Base-by-base conservation (phyloP, 2,888 invertebrate species). In the Drosophila ezoana region DNA sequence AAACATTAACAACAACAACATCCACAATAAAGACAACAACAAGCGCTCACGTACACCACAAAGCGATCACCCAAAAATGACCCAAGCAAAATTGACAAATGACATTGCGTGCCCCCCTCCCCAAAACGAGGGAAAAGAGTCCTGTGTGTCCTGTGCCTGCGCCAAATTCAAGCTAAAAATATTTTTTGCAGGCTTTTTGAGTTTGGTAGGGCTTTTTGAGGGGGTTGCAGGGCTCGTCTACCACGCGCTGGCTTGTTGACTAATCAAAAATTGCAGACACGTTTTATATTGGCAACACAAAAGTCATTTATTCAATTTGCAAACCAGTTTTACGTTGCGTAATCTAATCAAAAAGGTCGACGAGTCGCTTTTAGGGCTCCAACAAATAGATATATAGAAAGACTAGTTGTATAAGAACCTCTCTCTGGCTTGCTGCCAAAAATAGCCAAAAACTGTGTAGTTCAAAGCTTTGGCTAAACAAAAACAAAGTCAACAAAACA, bases 281-380 rank as follows among this genome's bases (percentile, higher is more conserved):
- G 85, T 85, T 87, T 85, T 87, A 85, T 87, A 85, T 85, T 85
- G 85, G 87, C 85, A 85, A 72, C 85, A 82, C 85, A 85, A 87
- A 87, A 85, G 85, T 85, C 85, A 87, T 87, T 85, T 85, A 85
- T 85, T 85, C 85, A 85, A 85, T 85, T 85, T 85, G 87, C 87
- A 76, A 87, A 87, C 85, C 84, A 85, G 84, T 85, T 85, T 85
- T 76, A 80, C 83, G 79, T 85, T 87, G 82, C 87, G 83, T 83
- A 83, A 83, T 83, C 87, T 83, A 86, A 83, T 83, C 87, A 83
- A 83, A 86, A 81, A 84, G 87, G 67, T 69, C 56, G 54, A 56
- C 47, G 67, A 64, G 73, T 62, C 69, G 83, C 56, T 59, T 61
- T 83, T 64, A 63, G 64, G 66, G 56, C 77, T 61, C 59, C 28